Base-by-base conservation (phyloP, 2,888 invertebrate species). In the Agonopterix alstromeriana region DNA sequence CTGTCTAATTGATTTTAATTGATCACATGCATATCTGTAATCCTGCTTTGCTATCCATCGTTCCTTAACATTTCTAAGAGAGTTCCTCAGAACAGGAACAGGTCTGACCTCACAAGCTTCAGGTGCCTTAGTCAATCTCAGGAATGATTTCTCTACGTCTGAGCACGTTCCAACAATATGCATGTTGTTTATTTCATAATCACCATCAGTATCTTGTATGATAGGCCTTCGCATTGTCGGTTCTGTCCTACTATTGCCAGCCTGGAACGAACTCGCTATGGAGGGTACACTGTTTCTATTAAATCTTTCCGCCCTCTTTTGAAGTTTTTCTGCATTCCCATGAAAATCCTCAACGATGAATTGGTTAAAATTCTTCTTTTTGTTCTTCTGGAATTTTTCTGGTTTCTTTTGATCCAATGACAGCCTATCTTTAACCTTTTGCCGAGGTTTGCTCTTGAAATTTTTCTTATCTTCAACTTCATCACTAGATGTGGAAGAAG, bases 1-100 rank as follows among this genome's bases (percentile, higher is more conserved):
- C 89, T 99, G 99, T 63, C 99, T 90, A 60, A 99, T 98, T 8
- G 98, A 98, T 85, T 99, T 99, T 50, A 99, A 90, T 85, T 99
- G 99, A 90, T 99, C 98, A 90, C 98, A 99, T 52, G 97, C 95
- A 90, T 98, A 99, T 83, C 93, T 94, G 84, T 99, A 99, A 87
- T 99, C 98, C 72, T 94, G 94, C 67, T 94, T 96, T 50, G 92
- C 91, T 57, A 94, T 91, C 98, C 99, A 99, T 67, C 94, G 94
- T 43, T 93, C 91, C 83, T 98, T 97, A 9, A 99, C 98, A 89
- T 96, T 94, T 71, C 92, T 92, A 68, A 99, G 90, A 43, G 99
- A 95, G 73, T 92, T 92, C 64, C 90, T 90, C 53, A 99, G 91
- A 45, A 99, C 94, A 73, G 93, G 91, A 63, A 95, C 93, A 60